Conservation (phyloP, 2,113 vertebrate genomes). For the human (Homo sapiens) region GRCh38 chr7:158873001-158873500, state of each 20-base stretch:
- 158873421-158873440: not conserved
- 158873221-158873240: not conserved
- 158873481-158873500: not conserved
- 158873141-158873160: not conserved
- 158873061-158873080: not conserved
- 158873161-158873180: not conserved
- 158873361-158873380: rapidly evolving
- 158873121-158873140: not conserved
- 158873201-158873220: not conserved
- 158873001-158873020: not conserved
- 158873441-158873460: not conserved
- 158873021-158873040: not conserved
- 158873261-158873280: not conserved
- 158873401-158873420: not conserved
- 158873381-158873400: too few relatives aligned
- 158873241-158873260: not conserved
- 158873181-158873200: not conserved
- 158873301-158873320: not conserved
- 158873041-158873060: not conserved
- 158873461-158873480: not conserved
- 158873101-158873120: not conserved
- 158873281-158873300: not conserved
- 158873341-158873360: not conserved
- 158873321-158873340: not conserved
- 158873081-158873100: not conserved